Percentiles rank a stretch among this genome's conserved stretches.
These are phyloP conservation scores for Heliconius melpomene DNA, from an alignment of 1,140 invertebrate genomes.

Conservation along the genomic window DNA sequence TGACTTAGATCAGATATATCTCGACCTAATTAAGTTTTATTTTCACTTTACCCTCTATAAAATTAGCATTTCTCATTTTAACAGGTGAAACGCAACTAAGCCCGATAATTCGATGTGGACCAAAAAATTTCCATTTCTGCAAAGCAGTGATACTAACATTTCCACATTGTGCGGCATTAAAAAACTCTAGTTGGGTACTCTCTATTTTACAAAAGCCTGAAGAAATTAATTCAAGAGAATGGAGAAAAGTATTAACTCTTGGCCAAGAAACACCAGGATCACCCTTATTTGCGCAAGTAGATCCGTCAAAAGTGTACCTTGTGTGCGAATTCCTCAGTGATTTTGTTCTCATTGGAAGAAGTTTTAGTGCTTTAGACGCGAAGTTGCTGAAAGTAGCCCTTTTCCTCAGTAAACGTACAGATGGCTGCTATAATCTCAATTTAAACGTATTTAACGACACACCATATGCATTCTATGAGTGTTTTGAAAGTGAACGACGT, in stretches of 20 bases:
- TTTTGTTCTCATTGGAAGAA: conserved; percentile 93
- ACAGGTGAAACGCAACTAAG: conserved; percentile 89
- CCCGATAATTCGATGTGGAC: conserved; percentile 93
- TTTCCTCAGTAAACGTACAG: conserved; percentile 88
- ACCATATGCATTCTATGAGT: conserved; percentile 92
- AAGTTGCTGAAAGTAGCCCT: conserved; percentile 93
- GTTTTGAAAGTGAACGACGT: conserved; percentile 88
- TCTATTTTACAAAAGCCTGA: conserved; percentile 87
- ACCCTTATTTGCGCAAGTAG: conserved; percentile 95
- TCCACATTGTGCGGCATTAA: conserved; percentile 91
- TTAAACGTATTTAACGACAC: conserved; percentile 95
- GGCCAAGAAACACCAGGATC: conserved; percentile 98
- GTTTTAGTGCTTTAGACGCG: conserved; percentile 82
- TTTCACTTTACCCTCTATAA: neutral
- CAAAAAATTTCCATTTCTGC: conserved; percentile 88
- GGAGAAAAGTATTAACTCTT: conserved; percentile 91
- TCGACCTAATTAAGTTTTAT: conserved; percentile 34
- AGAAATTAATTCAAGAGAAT: conserved; percentile 81
- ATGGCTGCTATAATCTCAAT: conserved; percentile 71
- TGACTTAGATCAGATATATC: conserved; percentile 18
- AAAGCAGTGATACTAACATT: conserved; percentile 95
- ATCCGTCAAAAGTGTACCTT: conserved; percentile 91
- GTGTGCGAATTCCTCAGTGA: conserved; percentile 93
- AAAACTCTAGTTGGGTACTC: conserved; percentile 90
- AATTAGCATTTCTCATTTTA: conserved; percentile 17